Evolutionary conservation across 2,888 invertebrate species (phyloP).

Genomic region (Epirrhoe alternata): DNA sequence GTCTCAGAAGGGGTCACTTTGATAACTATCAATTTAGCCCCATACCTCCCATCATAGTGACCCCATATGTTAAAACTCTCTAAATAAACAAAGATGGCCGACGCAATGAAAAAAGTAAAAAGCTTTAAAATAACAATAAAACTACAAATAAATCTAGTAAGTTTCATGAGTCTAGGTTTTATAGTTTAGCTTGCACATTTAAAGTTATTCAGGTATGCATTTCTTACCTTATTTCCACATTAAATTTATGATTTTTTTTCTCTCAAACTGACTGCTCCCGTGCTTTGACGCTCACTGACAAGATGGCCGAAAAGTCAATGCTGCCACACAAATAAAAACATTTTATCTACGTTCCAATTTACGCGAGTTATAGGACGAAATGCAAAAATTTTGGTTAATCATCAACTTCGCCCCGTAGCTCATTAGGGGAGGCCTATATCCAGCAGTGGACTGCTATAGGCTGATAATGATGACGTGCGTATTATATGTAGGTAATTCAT

Average conservation of each 20-base stretch:
- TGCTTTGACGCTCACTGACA: constrained; percentile 3
- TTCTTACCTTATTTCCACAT: constrained; percentile 2
- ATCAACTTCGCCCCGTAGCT: constrained; percentile 4
- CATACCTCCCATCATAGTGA: too few species aligned
- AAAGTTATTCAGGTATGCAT: constrained; percentile 3
- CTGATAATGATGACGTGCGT: too few species aligned
- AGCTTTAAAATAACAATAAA: constrained; percentile 30
- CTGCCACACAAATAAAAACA: constrained; percentile 1
- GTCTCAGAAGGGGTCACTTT: too few species aligned
- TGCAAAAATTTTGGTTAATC: constrained; percentile 2
- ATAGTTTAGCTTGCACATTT: neutral
- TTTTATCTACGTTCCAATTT: neutral
- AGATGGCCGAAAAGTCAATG: constrained; percentile 5
- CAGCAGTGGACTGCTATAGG: too few species aligned
- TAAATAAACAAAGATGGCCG: constrained; percentile 14
- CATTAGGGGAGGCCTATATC: too few species aligned
- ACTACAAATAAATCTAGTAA: constrained; percentile 34
- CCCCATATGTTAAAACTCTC: too few species aligned
- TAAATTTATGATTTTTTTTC: neutral
- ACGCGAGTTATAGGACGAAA: neutral
- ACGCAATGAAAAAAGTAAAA: constrained; percentile 29
- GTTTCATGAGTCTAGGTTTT: constrained; percentile 5
- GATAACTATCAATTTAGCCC: neutral
- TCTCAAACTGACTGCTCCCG: constrained; percentile 3
- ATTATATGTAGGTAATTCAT: neutral